Base-by-base conservation (phyloP, 2,797 vertebrate species). In the Mastacembelus armatus region DNA sequence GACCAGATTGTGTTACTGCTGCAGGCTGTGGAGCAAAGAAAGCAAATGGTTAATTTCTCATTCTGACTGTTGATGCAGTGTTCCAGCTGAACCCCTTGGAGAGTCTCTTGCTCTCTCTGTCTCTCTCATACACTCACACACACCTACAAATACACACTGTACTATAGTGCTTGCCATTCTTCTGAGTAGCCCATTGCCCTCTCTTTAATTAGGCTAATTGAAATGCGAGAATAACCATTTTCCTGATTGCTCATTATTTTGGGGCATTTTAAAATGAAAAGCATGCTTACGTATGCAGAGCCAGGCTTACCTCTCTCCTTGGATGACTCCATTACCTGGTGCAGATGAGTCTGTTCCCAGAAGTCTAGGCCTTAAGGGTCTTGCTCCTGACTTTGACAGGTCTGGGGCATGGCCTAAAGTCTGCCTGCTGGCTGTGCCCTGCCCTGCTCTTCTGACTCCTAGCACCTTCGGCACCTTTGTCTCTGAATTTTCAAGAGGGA, bases 151-250 rank as follows among this genome's bases (percentile, higher is more conserved):
- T 15, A 67, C 56, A 77, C 66, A 49, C 66, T 58, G 18, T 54
- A 22, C 44, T 42, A 14, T 69, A 49, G 39, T 56, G 62, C 74
- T 77, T 76, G 78, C 73, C 82, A 76, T 85, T 85, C 78, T 81
- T 77, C 66, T 15, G 56, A 77, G 68, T 78, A 68, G 70, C 73
- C 70, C 22, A 78, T 75, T 87, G 83, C 78, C 81, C 81, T 74
- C 68, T 64, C 79, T 89, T 88, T 91, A 93, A 93, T 92, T 88
- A 91, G 85, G 82, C 87, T 92, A 92, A 94, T 92, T 91, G 90
- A 90, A 88, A 90, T 81, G 83, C 75, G 66, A 88, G 86, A 90
- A 89, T 89, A 91, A 86, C 85, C 88, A 84, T 93, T 90, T 90
- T 81, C 86, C 52, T 89, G 88, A 93, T 92, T 90, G 89, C 86